Conservation (phyloP, 2,113 vertebrate genomes). For the Hystrix cristata region DNA sequence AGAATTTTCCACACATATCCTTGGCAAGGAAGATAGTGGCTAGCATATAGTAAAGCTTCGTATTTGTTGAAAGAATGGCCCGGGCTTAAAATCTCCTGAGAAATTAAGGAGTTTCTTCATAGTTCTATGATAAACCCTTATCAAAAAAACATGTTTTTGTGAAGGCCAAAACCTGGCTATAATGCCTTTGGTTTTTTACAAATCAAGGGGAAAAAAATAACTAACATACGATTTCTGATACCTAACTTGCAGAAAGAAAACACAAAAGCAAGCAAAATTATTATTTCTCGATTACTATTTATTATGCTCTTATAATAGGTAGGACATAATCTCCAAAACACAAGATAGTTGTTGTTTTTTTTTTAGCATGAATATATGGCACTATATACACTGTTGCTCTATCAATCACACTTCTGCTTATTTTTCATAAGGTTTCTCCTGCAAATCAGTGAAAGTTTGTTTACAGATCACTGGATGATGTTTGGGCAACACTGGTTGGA, state of each 20-base stretch:
- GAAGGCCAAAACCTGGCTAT: too few species aligned
- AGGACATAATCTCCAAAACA: neutral
- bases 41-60: neutral
- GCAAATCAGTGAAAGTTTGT: neutral
- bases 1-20: neutral
- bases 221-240: neutral
- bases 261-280: neutral
- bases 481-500: neutral
- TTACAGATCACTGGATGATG: neutral
- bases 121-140: neutral
- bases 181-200: neutral
- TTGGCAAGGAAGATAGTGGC: neutral
- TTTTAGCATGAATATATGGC: neutral
- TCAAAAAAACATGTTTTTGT: neutral
- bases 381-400: neutral
- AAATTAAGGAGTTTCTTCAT: neutral
- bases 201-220: neutral
- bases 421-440: neutral
- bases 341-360: neutral
- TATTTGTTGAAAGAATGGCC: neutral
- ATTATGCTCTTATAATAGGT: neutral
- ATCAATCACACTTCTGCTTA: neutral
- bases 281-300: neutral
- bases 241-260: neutral
- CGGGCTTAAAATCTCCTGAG: neutral